These are phyloP conservation scores for human DNA, from an alignment of 2,113 vertebrate species.

Conservation along the genomic window GRCh38 chr13:86487501-86488000, in stretches of 20 bases:
- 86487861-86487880: not conserved
- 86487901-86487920: not conserved
- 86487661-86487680: not conserved
- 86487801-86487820: not conserved
- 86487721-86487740: not conserved
- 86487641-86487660: fast-evolving
- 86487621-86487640: not conserved
- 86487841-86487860: not conserved
- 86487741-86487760: not conserved
- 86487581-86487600: not conserved
- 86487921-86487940: not conserved
- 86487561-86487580: not conserved
- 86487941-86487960: not conserved
- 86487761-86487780: not conserved
- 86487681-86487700: not conserved
- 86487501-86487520: not conserved
- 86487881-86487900: not conserved
- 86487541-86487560: fast-evolving
- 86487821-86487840: not conserved
- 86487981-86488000: not conserved
- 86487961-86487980: not conserved
- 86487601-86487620: not conserved
- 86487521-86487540: fast-evolving
- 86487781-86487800: not conserved
- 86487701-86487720: not conserved